Base-by-base conservation (phyloP, 2,797 vertebrate genomes). In the Mallotus villosus region DNA sequence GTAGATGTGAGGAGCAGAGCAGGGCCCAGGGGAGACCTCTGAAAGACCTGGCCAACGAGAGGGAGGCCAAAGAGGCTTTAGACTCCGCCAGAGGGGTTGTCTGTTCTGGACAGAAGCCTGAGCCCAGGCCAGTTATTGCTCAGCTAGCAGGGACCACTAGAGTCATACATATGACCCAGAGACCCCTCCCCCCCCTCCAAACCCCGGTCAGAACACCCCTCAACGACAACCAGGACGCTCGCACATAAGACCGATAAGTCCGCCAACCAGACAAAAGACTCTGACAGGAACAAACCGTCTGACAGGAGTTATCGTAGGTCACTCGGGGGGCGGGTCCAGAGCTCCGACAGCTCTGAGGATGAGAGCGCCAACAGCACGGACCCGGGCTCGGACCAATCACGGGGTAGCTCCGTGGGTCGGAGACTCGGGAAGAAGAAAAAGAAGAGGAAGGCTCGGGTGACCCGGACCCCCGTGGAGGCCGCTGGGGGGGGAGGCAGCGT, bases 61-160 rank as follows among this genome's bases (percentile, higher is more conserved):
- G 64, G 67, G 49, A 51, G 51, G 66, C 41, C 21, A 60, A n/a
- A 29, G 77, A 17, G 14, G 60, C 60, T 53, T 72, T 66, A 84
- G 72, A 79, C 58, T 72, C 25, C 9, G 51, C 66, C 62, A 83
- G 74, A 53, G 9, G 11, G 66, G 1, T 64, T 59, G 19, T 63
- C 66, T 74, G 8, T 22, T 14, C 63, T 58, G 59, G 68, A 41
- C 22, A 51, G 22, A n/a, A 59, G 32, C 19, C 34, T 22, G 55
- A 53, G 77, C 83, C 27, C 63, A 83, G 88, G 2, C 86, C 88
- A 16, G 85, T 81, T 78, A 94, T 91, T 85, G 78, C 87, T 25
- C 65, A 68, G 1, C 67, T 84, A 24, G 81, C 71, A 4, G 92
- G 90, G 82, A 94, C 91, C 7, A 81, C 81, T 73, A 89, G 84